Evolutionary conservation across 2,888 invertebrate genomes (phyloP), one percentile per base, ranked within the genome.

Genomic region (Eupithecia subfuscata): DNA sequence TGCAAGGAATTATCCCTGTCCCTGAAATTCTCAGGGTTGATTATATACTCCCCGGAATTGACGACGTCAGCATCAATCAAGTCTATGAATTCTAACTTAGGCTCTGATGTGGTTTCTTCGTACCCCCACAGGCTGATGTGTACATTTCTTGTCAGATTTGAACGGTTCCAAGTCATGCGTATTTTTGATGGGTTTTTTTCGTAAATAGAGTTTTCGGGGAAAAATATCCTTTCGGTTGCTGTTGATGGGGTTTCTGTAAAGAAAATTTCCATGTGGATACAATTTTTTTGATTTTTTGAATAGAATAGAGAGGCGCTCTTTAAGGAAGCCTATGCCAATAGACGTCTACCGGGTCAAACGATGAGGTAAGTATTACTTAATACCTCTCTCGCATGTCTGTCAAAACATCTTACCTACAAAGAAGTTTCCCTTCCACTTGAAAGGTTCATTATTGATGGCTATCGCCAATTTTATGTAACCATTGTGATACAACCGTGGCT

Each of bases 111-210:
- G 0, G 96, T 96, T 90, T 98, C 98, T 71, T 97, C 96, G 91
- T 98, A 98, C 0, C 98, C 98, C 97, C 97, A 99, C 16, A 99
- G 89, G 0, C 97, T 97, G 82, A 99, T 97, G 81, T 96, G 96
- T 56, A 96, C 92, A 87, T 97, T 98, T 52, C 96, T 96, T 0
- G 98, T 98, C 87, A 99, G 96, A 93, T 98, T 98, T 86, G 96
- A 96, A 45, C 96, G 96, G 84, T 97, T 96, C 98, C 98, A 99
- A 30, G 96, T 96, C 69, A 98, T 97, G 85, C 95, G 96, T 69
- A 98, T 96, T 87, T 97, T 96, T 6, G 95, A 94, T 0, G 98
- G 98, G 77, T 96, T 95, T 76, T 96, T 96, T 84, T 97, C 95
- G 40, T 40, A 40, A 40, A 40, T 40, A 9, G 40, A 40, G 84